Base-by-base conservation (phyloP, 2,888 invertebrate species). In the Drosophila austrosaltans region DNA sequence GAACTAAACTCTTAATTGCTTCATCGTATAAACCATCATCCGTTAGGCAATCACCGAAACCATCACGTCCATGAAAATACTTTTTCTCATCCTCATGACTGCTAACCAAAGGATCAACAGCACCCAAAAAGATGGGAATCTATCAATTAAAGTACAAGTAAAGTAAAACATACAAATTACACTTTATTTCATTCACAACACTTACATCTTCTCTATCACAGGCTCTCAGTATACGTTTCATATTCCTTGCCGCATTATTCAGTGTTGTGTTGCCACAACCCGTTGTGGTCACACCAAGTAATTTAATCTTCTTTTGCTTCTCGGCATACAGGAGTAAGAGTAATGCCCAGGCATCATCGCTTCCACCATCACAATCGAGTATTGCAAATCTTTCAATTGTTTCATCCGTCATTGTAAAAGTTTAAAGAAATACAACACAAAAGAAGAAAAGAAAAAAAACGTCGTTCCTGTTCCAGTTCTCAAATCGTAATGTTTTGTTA, bases 61-160 rank as follows among this genome's bases (percentile, higher is more conserved):
- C 96, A 90, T 96, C 96, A 25, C 89, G 82, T 0, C 96, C 96
- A 82, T 95, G 94, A 77, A 93, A 96, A 76, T 93, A 92, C 0
- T 82, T 87, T 12, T 84, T 82, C 7, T 73, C 70, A 8, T 92
- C 91, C 79, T 85, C 2, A 94, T 90, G 30, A 94, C 76, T 16
- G 3, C 94, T 93, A 2, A 88, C 63, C 28, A 91, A 62, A 0
- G 91, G 72, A n/a, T 93, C 91, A 62, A 93, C 91, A 0, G 95
- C 94, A 8, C 96, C 96, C 91, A 94, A 93, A 88, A 94, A 96
- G 56, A 96, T 94, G 53, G 96, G 96, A 66, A 96, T 94, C 96
- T 96, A 32, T 42, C 3, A 4, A 32, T 16, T 3, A 28, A 28
- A 28, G 4, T 3, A 1, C 2, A 28, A 28, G 4, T 3, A 28